Conservation (phyloP, 2,888 invertebrate genomes). For the Xestia ashworthii region DNA sequence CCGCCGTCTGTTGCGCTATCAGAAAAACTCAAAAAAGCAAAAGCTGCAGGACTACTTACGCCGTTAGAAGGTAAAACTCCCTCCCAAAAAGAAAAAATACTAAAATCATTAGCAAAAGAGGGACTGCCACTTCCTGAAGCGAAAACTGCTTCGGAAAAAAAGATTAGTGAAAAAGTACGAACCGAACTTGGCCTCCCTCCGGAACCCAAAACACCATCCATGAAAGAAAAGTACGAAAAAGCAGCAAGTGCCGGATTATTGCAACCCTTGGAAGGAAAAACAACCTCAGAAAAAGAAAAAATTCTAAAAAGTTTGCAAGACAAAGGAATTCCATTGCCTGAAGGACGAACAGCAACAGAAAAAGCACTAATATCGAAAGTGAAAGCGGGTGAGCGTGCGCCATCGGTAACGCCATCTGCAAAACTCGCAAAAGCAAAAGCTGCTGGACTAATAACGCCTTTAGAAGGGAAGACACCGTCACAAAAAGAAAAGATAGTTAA, state of each 20-base stretch:
- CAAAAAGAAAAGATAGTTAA: slow-evolving; percentile 65
- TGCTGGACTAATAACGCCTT: slow-evolving; percentile 57
- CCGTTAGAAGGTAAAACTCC: not conserved
- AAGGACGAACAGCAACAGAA: no score
- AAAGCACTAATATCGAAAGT: slow-evolving; percentile 39
- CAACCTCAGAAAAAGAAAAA: not conserved
- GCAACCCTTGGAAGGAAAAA: not conserved
- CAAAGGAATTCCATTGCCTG: not conserved
- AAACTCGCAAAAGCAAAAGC: slow-evolving; percentile 36
- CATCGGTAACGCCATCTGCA: slow-evolving; percentile 13
- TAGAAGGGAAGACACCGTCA: slow-evolving; percentile 62
- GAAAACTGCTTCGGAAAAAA: not conserved
- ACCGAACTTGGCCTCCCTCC: not conserved
- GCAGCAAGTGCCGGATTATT: not conserved
- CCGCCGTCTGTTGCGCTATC: no score
- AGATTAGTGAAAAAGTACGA: not conserved
- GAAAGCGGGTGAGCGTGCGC: not conserved
- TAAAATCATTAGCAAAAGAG: not conserved
- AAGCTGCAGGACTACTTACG: not conserved
- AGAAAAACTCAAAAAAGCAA: no score
- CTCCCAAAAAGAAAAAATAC: not conserved
- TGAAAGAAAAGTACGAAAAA: not conserved
- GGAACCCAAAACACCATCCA: slow-evolving; percentile 6
- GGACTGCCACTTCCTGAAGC: not conserved
- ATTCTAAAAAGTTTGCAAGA: slow-evolving; percentile 3